phyloP scores from a whole-genome alignment of 2,113 vertebrate species.

The Pteropus alecto region DNA sequence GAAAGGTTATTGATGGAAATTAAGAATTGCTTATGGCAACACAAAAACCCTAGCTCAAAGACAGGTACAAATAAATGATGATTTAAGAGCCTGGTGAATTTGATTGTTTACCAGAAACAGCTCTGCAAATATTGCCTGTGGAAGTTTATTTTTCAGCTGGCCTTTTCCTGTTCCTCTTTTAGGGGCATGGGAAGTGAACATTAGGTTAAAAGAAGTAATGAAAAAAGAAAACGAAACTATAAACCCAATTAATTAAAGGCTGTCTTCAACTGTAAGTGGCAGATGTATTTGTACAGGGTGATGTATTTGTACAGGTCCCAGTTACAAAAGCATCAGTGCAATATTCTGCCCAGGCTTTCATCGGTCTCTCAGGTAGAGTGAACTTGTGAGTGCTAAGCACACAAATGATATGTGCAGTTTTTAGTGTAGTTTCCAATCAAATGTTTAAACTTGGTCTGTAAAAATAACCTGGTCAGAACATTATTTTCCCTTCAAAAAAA shows the following conservation, averaged over 20 bases:
- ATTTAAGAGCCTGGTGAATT: conserved; percentile 21
- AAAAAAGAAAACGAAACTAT: conserved; percentile 57
- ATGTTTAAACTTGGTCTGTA: conserved; percentile 49
- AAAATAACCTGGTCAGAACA: conserved; percentile 46
- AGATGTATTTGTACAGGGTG: conserved; percentile 68
- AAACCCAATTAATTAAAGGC: conserved; percentile 62
- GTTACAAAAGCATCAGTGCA: conserved; percentile 44
- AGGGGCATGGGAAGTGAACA: conserved; percentile 41
- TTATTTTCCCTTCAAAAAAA: conserved; percentile 42
- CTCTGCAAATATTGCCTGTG: conserved; percentile 35
- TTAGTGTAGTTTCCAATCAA: conserved; percentile 51
- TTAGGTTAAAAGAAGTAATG: conserved; percentile 60
- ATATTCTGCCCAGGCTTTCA: background rate
- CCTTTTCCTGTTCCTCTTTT: conserved; percentile 51
- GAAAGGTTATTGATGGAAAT: conserved; percentile 65
- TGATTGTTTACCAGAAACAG: conserved; percentile 40
- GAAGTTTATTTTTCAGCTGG: conserved; percentile 51
- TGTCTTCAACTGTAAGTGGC: conserved; percentile 44
- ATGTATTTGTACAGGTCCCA: background rate
- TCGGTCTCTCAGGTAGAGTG: conserved; percentile 20
- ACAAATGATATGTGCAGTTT: conserved; percentile 33
- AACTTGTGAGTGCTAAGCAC: conserved; percentile 53
- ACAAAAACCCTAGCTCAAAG: conserved; percentile 29
- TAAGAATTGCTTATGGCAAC: conserved; percentile 61
- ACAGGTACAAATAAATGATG: conserved; percentile 46